These are phyloP conservation scores for Festucalex cinctus DNA, from an alignment of 2,113 vertebrate genomes.

Conservation along the genomic window DNA sequence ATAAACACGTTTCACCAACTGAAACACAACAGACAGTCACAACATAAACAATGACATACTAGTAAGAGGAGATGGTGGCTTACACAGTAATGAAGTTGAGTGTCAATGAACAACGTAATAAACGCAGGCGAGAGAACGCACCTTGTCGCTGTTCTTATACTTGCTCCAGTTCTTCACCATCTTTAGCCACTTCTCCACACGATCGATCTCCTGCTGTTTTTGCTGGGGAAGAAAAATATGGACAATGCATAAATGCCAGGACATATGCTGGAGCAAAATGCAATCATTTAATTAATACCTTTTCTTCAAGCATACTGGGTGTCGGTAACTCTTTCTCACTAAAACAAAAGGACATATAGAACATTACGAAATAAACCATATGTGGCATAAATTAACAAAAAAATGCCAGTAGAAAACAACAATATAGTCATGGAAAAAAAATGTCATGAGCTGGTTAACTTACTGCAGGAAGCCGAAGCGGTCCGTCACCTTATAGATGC, in stretches of 20 bases:
- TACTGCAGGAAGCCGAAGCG: constrained; percentile 88
- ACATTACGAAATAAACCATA: background rate
- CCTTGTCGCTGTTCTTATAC: constrained; percentile 88
- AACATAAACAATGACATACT: background rate
- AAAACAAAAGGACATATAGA: constrained; percentile 10
- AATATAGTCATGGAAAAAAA: background rate
- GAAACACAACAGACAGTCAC: constrained; percentile 29
- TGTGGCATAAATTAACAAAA: background rate
- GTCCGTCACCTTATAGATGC: constrained; percentile 83
- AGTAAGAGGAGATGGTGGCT: background rate
- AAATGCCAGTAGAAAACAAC: background rate
- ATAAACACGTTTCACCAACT: constrained; percentile 88
- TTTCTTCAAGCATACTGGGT: constrained; percentile 80
- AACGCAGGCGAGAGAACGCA: constrained; percentile 38
- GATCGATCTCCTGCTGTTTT: constrained; percentile 84
- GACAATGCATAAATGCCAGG: background rate
- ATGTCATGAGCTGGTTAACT: constrained; percentile 47
- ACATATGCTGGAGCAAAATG: background rate
- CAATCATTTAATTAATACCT: constrained; percentile 66
- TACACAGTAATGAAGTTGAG: background rate
- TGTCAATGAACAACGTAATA: too few relatives aligned
- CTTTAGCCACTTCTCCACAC: constrained; percentile 89
- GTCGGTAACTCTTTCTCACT: constrained; percentile 85
- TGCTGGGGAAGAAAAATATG: constrained; percentile 63
- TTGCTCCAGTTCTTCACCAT: constrained; percentile 92